phyloP scores from a whole-genome alignment of 2,888 invertebrate species.

The Hypena proboscidalis region DNA sequence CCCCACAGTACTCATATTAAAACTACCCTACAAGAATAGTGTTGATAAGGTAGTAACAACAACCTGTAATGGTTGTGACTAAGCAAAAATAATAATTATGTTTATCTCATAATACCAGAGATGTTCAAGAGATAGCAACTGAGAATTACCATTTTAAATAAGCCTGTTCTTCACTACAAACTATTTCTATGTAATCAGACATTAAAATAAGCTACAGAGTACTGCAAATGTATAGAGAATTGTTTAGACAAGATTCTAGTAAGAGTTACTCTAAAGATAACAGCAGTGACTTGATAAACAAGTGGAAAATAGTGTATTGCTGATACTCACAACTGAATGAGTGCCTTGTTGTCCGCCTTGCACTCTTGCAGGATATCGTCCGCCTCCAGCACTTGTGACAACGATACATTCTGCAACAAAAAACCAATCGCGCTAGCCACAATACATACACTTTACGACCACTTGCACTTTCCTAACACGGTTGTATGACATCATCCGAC shows the following conservation, averaged over 20 bases:
- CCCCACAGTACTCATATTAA: too few species aligned
- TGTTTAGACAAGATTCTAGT: constrained; percentile 11
- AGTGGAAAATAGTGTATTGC: neutral
- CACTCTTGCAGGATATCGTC: constrained; percentile 98
- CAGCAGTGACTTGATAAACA: neutral
- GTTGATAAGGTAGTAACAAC: too few species aligned
- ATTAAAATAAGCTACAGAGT: too few species aligned
- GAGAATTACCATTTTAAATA: too few species aligned
- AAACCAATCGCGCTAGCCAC: constrained; percentile 32
- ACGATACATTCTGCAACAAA: constrained; percentile 92
- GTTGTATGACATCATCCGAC: constrained; percentile 12
- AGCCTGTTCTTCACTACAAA: too few species aligned
- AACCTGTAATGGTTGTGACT: constrained; percentile 6
- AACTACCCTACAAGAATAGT: too few species aligned
- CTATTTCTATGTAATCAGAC: too few species aligned
- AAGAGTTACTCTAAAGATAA: constrained; percentile 8
- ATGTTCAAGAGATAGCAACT: neutral
- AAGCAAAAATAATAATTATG: constrained; percentile 1
- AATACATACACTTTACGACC: constrained; percentile 13
- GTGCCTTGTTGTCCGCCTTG: constrained; percentile 94
- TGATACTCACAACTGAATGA: constrained; percentile 96
- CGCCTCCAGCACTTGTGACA: constrained; percentile 96
- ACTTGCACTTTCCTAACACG: constrained; percentile 9
- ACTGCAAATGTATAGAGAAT: too few species aligned
- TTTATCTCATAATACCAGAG: neutral